phyloP scores from a whole-genome alignment of 2,888 invertebrate species.

The Spatulosminthurus flaviceps region DNA sequence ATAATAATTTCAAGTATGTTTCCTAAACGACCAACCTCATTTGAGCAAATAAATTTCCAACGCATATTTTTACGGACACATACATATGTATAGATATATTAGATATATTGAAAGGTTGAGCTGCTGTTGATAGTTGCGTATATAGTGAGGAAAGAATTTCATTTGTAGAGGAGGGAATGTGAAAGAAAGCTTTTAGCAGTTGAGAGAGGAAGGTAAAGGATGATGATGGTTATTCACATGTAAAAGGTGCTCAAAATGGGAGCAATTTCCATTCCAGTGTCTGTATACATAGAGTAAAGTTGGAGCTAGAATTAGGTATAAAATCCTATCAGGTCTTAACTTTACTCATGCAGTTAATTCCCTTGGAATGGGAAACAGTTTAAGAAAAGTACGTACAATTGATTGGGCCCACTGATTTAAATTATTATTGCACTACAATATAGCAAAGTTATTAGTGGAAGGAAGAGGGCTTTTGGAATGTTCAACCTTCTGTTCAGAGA shows the following conservation, averaged over 20 bases:
- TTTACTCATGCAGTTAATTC: not conserved
- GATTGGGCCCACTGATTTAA: constrained; percentile 7
- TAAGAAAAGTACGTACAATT: constrained; percentile 10
- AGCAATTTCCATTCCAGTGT: not conserved
- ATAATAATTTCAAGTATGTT: not conserved
- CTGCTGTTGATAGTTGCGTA: too few species aligned
- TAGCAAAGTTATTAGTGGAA: not conserved
- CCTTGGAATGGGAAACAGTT: not conserved
- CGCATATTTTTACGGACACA: too few species aligned
- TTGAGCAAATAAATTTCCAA: too few species aligned
- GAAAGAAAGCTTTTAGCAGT: not conserved
- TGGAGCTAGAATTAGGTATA: not conserved
- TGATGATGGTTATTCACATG: constrained; percentile 12
- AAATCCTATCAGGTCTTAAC: not conserved
- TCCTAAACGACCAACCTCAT: too few species aligned
- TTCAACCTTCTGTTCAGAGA: too few species aligned
- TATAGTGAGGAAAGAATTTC: too few species aligned
- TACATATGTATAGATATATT: too few species aligned
- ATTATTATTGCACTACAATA: not conserved
- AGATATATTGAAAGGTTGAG: too few species aligned
- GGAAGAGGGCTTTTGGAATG: not conserved
- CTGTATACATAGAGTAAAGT: too few species aligned
- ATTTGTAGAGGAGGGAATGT: too few species aligned
- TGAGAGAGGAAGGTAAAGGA: constrained; percentile 2
- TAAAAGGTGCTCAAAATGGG: constrained; percentile 9